A percentile compares a stretch with the other conserved stretches of the same genome.
phyloP scores from a whole-genome alignment of 2,113 vertebrate genomes.

The Paracanthobrama guichenoti region DNA sequence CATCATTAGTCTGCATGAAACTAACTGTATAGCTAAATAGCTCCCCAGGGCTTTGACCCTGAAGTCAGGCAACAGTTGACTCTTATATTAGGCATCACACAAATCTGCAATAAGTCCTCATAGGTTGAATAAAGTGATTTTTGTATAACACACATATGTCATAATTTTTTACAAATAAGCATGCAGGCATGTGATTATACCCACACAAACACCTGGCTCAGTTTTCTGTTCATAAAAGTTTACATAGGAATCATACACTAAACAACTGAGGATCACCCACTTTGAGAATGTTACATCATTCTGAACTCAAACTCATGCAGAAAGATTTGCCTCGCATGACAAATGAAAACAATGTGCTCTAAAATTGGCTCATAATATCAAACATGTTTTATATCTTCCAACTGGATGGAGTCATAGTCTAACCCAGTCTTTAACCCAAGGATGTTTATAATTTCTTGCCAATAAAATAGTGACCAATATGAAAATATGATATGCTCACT shows the following conservation, averaged over 20 bases:
- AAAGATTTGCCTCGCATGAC: background rate
- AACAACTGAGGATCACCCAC: background rate
- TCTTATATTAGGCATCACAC: background rate
- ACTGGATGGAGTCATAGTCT: background rate
- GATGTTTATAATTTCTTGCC: background rate
- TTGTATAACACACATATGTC: background rate
- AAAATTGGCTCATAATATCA: background rate
- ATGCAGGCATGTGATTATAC: background rate
- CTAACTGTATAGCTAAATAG: background rate
- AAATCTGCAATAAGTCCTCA: background rate
- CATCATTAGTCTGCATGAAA: constrained; percentile 9
- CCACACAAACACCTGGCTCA: background rate
- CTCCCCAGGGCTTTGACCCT: background rate
- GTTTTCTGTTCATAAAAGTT: background rate
- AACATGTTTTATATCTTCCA: background rate
- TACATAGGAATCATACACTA: background rate
- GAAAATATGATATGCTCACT: background rate
- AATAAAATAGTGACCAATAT: background rate
- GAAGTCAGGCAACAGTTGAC: background rate
- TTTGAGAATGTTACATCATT: background rate
- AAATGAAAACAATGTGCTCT: background rate
- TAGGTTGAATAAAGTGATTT: background rate
- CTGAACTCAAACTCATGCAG: background rate
- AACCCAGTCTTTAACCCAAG: background rate
- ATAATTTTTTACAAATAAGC: background rate